These are phyloP conservation scores for Riparia riparia DNA, from an alignment of 2,113 vertebrate genomes.

Conservation along the genomic window DNA sequence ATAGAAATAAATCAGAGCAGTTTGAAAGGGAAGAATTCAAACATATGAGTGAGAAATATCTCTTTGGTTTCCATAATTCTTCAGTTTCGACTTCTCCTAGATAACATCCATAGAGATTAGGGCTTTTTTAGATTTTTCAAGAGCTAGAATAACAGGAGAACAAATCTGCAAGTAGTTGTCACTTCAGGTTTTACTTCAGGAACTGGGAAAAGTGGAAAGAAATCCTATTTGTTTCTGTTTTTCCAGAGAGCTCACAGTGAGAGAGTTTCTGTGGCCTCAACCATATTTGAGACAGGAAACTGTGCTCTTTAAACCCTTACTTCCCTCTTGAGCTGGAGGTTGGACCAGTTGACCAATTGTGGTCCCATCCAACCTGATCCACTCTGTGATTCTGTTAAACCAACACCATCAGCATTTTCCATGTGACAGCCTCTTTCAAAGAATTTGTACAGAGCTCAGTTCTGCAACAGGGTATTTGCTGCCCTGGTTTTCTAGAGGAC, in stretches of 20 bases:
- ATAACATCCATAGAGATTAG: background rate
- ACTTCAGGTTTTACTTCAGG: background rate
- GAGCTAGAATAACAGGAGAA: background rate
- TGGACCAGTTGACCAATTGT: background rate
- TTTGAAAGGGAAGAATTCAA: background rate
- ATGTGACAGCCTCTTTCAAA: background rate
- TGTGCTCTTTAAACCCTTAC: background rate
- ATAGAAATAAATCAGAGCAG: background rate
- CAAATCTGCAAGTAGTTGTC: background rate
- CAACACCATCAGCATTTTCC: background rate
- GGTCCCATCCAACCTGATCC: background rate
- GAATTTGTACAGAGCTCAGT: background rate
- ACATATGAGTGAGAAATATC: background rate
- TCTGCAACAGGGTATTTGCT: background rate
- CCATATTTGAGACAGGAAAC: background rate
- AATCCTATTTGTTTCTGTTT: background rate
- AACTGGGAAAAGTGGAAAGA: background rate
- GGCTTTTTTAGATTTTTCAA: background rate
- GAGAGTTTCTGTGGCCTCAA: background rate
- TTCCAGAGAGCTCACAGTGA: background rate
- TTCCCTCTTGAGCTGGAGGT: background rate
- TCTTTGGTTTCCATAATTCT: background rate
- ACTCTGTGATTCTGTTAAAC: background rate
- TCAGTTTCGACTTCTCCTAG: background rate
- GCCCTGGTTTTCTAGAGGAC: background rate